Conservation (phyloP, 2,888 invertebrate species). For the Oligia latruncula region DNA sequence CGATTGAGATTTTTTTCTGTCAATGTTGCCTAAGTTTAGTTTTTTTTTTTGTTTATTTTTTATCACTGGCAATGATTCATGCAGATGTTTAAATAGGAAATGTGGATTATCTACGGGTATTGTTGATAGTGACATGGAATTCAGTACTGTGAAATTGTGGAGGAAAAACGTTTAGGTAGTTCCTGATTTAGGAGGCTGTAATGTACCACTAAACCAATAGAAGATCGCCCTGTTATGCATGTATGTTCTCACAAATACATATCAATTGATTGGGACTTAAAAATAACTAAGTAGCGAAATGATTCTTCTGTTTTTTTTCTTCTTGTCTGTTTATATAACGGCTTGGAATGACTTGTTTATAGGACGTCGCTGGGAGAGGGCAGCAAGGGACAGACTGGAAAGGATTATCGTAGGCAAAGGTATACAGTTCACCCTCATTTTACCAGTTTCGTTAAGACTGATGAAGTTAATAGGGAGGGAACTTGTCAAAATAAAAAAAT, state of each 20-base stretch:
- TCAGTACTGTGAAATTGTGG: constrained; percentile 30
- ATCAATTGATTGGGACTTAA: no score
- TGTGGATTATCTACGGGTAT: constrained; percentile 36
- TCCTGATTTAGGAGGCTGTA: not conserved
- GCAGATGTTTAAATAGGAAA: constrained; percentile 31
- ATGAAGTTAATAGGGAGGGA: not conserved
- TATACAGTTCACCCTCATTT: not conserved
- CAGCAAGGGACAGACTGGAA: no score
- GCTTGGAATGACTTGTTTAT: no score
- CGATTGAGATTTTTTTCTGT: constrained; percentile 33
- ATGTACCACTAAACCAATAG: not conserved
- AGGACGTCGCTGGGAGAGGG: no score
- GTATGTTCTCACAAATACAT: no score
- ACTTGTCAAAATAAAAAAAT: no score
- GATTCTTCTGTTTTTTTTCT: no score
- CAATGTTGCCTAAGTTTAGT: not conserved
- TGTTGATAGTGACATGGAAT: constrained; percentile 21
- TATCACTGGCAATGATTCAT: constrained; percentile 28
- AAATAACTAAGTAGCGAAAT: no score
- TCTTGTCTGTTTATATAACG: no score
- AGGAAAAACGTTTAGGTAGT: constrained; percentile 13
- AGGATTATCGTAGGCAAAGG: not conserved
- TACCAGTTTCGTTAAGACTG: not conserved
- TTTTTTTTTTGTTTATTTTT: constrained; percentile 25
- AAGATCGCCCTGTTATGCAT: not conserved